Base-by-base conservation (phyloP, 2,797 vertebrate genomes). In the Knipowitschia caucasica region DNA sequence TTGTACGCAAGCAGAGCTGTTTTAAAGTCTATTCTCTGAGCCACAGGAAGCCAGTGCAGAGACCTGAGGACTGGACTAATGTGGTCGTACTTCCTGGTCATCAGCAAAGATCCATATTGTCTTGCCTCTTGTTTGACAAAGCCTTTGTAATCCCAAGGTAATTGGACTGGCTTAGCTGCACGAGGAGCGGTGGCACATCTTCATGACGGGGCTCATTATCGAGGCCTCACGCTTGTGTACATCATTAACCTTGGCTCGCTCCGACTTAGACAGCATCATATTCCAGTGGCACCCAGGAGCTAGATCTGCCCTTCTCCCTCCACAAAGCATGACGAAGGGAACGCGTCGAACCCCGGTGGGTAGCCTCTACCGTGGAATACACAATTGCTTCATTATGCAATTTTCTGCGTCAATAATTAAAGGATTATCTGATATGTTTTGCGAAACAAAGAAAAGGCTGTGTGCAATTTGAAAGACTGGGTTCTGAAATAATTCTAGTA, bases 241-340 rank as follows among this genome's bases (percentile, higher is more conserved):
- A 85, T 83, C 84, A 86, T 89, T 90, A 90, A 90, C 89, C 88
- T 89, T 89, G 88, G 71, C 63, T 84, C 74, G 72, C 84, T 86
- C 78, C 79, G 81, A 82, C 84, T 87, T 77, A 81, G 82, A 85
- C 81, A 81, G 62, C 80, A 80, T 85, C 84, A 87, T 86, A 88
- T 54, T 61, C 75, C 79, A 79, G 60, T 75, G 82, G 80, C 80
- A 78, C 68, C 85, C 83, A 65, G 73, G 69, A 89, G 86, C 85
- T 61, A 75, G 57, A 2, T 31, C 65, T 85, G 82, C 84, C 86
- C 86, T 90, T 88, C 86, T 85, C 81, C 76, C 84, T 86, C 83
- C 83, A 82, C 67, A 76, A 80, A 64, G 59, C 78, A 80, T 76
- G 75, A 76, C 65, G 17, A 39, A 23, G 40, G 23, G 23, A 81